Percentiles rank a stretch among this genome's conserved stretches.
Conservation (phyloP, 2,797 vertebrate genomes). For the Meriones psammophilus region DNA sequence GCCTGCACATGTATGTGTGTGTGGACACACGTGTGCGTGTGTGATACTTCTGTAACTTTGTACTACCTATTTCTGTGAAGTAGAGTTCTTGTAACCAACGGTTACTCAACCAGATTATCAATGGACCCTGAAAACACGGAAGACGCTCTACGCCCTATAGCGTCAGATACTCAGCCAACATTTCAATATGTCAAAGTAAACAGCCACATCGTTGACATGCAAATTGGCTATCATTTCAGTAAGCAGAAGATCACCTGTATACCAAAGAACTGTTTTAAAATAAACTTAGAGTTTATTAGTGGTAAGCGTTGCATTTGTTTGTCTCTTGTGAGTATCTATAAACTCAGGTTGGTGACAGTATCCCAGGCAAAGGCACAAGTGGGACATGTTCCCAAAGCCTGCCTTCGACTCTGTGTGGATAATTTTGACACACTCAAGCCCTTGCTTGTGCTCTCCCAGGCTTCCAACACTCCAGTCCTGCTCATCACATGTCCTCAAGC, state of each 20-base stretch:
- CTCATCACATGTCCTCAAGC: no score
- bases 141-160: not conserved
- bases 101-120: not conserved
- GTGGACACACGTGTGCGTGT: not conserved
- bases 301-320: not conserved
- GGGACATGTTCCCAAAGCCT: not conserved
- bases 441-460: not conserved
- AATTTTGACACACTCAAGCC: not conserved
- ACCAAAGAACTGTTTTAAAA: not conserved
- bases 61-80: not conserved
- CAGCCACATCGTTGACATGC: not conserved
- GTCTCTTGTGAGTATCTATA: not conserved
- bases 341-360: not conserved
- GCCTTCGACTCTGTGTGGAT: not conserved
- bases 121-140: not conserved
- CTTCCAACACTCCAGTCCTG: fast-evolving
- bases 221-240: not conserved
- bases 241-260: no score
- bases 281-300: not conserved
- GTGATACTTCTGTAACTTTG: not conserved
- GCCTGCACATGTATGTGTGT: not conserved
- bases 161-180: no score
- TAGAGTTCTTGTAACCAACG: not conserved
- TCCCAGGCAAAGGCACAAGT: not conserved
- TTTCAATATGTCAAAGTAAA: not conserved